Conservation (phyloP, 2,113 vertebrate genomes). For the Ifrita kowaldi region DNA sequence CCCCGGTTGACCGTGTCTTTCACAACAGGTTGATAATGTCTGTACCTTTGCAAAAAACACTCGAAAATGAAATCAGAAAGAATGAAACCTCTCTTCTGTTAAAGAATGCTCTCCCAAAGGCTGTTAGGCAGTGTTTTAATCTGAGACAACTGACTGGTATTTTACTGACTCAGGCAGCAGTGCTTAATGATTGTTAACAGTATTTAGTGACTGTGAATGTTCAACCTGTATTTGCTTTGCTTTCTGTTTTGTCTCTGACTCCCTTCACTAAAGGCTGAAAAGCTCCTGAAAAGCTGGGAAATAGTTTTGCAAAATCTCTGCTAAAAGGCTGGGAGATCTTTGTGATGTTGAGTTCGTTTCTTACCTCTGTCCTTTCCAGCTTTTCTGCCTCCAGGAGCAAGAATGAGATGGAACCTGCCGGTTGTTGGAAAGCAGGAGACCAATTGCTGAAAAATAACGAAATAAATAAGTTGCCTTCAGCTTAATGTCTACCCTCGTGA, state of each 20-base stretch:
- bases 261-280: neutral
- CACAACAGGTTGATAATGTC: neutral
- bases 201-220: neutral
- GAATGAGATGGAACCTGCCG: neutral
- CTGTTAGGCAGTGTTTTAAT: neutral
- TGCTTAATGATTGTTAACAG: neutral
- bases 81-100: neutral
- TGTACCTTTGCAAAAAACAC: neutral
- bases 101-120: neutral
- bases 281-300: neutral
- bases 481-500: neutral
- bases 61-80: neutral
- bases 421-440: neutral
- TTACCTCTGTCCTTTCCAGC: neutral
- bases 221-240: neutral
- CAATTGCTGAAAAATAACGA: neutral
- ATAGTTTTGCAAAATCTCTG: neutral
- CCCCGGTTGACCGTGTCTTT: neutral
- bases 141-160: neutral
- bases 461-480: neutral
- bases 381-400: neutral
- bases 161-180: neutral
- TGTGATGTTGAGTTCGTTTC: neutral
- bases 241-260: neutral
- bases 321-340: neutral